Base-by-base conservation (phyloP, 2,888 invertebrate species). In the Ganaspis brasiliensis region DNA sequence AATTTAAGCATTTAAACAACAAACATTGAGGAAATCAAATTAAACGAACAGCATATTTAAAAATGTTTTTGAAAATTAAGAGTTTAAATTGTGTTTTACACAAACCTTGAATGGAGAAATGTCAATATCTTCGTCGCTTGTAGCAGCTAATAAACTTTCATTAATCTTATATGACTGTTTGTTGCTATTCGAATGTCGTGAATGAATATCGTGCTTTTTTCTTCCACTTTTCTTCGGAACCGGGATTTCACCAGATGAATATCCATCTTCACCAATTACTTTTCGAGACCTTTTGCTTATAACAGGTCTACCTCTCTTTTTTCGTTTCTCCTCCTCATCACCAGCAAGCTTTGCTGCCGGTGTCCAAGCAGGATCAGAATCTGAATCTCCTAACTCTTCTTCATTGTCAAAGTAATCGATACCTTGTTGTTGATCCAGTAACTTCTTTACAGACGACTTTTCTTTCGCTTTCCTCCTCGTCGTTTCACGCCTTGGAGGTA, bases 341-440 rank as follows among this genome's bases (percentile, higher is more conserved):
- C 91, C 92, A 3, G 88, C 87, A 91, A 87, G 81, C 84, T 93
- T 94, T 45, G 93, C 93, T 79, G 93, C 93, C 9, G 95, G 95
- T n/a, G 94, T 95, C 95, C 95, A 95, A n/a, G 95, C 95, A 9
- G 95, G 95, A 92, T 95, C 95, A 9, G 94, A 94, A 90, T 95
- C 95, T 0, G 95, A 95, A 89, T 95, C 94, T 49, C 92, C 92
- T 81, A 94, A 94, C 83, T 94, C 94, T 75, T 94, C 93, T 37
- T 93, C 93, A 63, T 93, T 91, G 89, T 89, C 92, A 78, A 87
- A 90, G 52, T 87, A 86, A 77, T 90, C 90, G 56, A 86, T 86
- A 81, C 87, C 86, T 74, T 87, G 89, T 76, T 88, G 87, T 59
- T 83, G 89, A 82, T 92, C 92, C 75, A 93, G 91, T 75, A 94